Evolutionary conservation across 2,888 invertebrate species (phyloP).

Genomic region (Brachyopa scutellaris): DNA sequence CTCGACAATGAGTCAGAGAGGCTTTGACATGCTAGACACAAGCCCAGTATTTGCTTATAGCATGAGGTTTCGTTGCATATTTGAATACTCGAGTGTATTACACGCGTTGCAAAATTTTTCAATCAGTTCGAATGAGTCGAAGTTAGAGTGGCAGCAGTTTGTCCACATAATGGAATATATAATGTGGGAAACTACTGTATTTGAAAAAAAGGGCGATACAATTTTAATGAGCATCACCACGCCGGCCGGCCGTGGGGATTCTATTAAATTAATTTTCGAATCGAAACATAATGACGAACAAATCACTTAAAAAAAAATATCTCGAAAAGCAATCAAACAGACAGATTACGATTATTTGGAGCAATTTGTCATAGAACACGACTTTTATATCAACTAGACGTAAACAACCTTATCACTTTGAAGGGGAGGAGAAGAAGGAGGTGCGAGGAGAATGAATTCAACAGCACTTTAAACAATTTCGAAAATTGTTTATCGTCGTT

Average conservation of each 20-base stretch:
- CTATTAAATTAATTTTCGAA: no score
- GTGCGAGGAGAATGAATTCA: background rate
- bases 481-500: conserved; percentile 59
- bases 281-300: no score
- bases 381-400: conserved; percentile 59
- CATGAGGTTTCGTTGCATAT: conserved; percentile 40
- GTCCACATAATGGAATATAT: conserved; percentile 7
- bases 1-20: conserved; percentile 41
- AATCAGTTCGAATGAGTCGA: conserved; percentile 15
- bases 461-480: conserved; percentile 52
- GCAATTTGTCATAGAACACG: conserved; percentile 67
- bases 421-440: background rate
- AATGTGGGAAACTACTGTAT: conserved; percentile 20
- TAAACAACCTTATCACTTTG: conserved; percentile 63
- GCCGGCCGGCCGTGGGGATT: no score
- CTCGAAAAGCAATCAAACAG: conserved; percentile 54
- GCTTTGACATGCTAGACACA: background rate
- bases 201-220: conserved; percentile 1
- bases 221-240: background rate
- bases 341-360: conserved; percentile 68
- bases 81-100: conserved; percentile 43
- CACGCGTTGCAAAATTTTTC: conserved; percentile 29
- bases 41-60: conserved; percentile 23
- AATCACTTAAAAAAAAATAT: no score
- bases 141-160: background rate